A percentile compares a stretch with the other conserved stretches of the same genome.
phyloP scores from a whole-genome alignment of 2,888 invertebrate genomes.

The Spisula subtruncata region DNA sequence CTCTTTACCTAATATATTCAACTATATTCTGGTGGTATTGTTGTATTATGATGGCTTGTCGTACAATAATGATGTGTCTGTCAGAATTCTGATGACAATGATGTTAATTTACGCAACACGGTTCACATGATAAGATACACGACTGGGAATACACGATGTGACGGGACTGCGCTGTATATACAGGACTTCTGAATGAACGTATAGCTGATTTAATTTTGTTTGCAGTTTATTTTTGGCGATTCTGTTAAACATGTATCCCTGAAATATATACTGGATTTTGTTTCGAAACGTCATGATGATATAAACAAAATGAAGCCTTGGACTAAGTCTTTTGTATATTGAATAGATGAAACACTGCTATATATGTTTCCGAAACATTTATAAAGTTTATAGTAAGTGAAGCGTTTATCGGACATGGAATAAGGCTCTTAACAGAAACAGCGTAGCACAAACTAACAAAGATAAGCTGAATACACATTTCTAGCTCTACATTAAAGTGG shows the following conservation, averaged over 20 bases:
- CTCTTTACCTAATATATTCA: not conserved
- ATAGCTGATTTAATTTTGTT: not conserved
- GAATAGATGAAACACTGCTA: too few relatives aligned
- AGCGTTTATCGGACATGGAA: too few relatives aligned
- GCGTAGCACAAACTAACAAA: too few relatives aligned
- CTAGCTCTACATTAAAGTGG: too few relatives aligned
- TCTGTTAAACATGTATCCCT: not conserved
- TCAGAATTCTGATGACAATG: not conserved
- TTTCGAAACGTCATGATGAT: too few relatives aligned
- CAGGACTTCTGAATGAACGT: not conserved
- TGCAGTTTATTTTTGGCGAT: not conserved
- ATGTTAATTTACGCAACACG: not conserved
- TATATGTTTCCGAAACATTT: too few relatives aligned
- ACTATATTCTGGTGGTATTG: not conserved
- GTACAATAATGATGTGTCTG: not conserved
- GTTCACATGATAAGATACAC: not conserved
- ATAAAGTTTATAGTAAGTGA: too few relatives aligned
- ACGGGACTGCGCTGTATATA: not conserved
- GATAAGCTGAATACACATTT: too few relatives aligned
- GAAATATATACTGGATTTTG: too few relatives aligned
- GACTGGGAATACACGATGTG: not conserved
- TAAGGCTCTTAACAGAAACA: too few relatives aligned
- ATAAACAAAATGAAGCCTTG: too few relatives aligned
- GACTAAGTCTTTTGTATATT: too few relatives aligned
- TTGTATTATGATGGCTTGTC: not conserved